These are phyloP conservation scores for Xiphophorus couchianus DNA, from an alignment of 2,113 vertebrate genomes.

Conservation along the genomic window DNA sequence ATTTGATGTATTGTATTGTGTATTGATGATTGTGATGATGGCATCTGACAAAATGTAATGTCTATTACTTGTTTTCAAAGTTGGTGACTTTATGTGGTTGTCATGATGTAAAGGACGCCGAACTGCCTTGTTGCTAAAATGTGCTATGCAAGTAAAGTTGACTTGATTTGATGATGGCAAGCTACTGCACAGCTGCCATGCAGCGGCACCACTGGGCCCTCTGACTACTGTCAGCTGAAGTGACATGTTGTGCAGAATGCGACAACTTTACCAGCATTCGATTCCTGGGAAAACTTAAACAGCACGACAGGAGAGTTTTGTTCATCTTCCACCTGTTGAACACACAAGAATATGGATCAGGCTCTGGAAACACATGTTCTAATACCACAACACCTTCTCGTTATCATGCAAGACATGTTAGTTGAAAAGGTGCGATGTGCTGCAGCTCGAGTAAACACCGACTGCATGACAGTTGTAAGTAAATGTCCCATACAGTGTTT, in stretches of 20 bases:
- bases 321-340: constrained; percentile 91
- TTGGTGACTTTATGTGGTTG: too few relatives aligned
- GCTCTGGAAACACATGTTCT: not conserved
- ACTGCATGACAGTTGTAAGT: not conserved
- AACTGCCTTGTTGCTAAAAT: too few relatives aligned
- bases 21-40: too few relatives aligned
- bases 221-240: too few relatives aligned
- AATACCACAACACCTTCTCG: not conserved
- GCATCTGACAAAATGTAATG: too few relatives aligned
- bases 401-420: not conserved
- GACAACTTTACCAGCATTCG: constrained; percentile 78
- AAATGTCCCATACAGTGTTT: constrained; percentile 27
- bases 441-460: not conserved
- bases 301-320: constrained; percentile 92
- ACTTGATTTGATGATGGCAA: too few relatives aligned
- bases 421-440: constrained; percentile 2
- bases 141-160: too few relatives aligned
- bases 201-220: too few relatives aligned
- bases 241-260: not conserved
- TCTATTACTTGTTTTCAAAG: too few relatives aligned
- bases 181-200: too few relatives aligned
- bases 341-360: constrained; percentile 50
- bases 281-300: constrained; percentile 86
- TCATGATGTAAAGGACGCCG: too few relatives aligned
- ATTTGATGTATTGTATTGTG: too few relatives aligned